Evolutionary conservation across 2,888 invertebrate species (phyloP), one percentile per base, ranked within the genome.

Genomic region (Rosalia funebris): DNA sequence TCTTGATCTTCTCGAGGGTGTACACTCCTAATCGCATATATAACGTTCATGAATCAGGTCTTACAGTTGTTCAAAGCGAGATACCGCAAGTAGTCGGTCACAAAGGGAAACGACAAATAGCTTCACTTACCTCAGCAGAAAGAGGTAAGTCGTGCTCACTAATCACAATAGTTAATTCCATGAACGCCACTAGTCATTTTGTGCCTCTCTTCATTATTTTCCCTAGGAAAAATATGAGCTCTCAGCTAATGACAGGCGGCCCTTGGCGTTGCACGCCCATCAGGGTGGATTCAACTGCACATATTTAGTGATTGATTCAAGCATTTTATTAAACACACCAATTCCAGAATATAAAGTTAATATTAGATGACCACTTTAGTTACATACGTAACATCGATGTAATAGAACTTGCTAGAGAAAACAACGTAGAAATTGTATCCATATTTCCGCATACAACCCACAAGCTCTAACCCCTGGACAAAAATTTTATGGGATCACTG

Each of bases 31-130:
- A 69, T 53, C 62, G 71, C 32, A 69, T 79, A 42, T 78, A 70
- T 56, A 79, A 77, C 57, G 74, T 77, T 1, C 76, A 79, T 59
- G 78, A 78, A 65, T 75, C 75, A 9, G 78, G 77, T n/a, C 65
- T 81, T 7, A 63, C 73, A 32, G 69, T 73, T n/a, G 76, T 78
- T 10, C 76, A 71, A 58, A 72, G 66, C 12, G 68, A 71, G 59
- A 68, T 73, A 36, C 63, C 71, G 5, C 54, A 74, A 61, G 67
- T 78, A 12, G 54, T 79, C 25, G 70, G 71, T 4, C 62, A 48
- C 2, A 70, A 71, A 63, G 78, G 78, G 4, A 76, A 77, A 70
- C 54, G 3, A 25, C 25, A 25, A 7, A 25, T 25, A 25, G 25
- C 25, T 25, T 25, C 25, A 25, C 25, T 25, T 48, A 74, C 75